Evolutionary conservation across 2,113 vertebrate genomes (phyloP), one percentile per base, ranked within the genome.

Genomic region (Hypomesus transpacificus): DNA sequence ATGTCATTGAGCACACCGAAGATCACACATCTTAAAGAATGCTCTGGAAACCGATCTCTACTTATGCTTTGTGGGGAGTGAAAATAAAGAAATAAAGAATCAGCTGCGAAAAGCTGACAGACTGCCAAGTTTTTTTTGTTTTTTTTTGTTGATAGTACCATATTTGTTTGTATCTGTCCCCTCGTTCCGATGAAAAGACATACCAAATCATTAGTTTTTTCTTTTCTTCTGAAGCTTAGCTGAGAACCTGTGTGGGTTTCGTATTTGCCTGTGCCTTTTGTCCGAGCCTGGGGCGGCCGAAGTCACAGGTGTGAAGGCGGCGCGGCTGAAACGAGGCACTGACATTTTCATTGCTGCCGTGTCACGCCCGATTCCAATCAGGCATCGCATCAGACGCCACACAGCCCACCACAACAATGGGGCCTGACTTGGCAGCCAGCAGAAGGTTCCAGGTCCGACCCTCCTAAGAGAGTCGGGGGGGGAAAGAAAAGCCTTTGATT

Each of bases 111-210:
- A 77, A 80, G 66, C 79, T 82, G 81, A 86, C 86, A 68, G 68
- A 4, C 73, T 77, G 86, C 86, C 86, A 87, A 73, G 17, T 80
- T 22, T 62, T 78, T 81, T 78, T 79, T 74, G 53, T 34, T 80
- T 83, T 34, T 80, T 83, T 84, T 75, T 65, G 16, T 62, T 76
- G 75, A 76, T 80, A 75, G 72, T 61, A 54, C 72, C 21, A 34
- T 65, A 26, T 67, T 63, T 63, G 31, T 24, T 28, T 11, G 51
- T 24, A 14, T 34, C 51, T 21, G 57, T 70, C 18, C 16, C 22
- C 71, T 84, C 80, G 82, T 84, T 81, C 76, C 83, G 75, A 80
- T 83, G 74, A 85, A 78, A 80, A 83, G 77, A 82, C 77, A 77
- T 61, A 67, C 57, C 80, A 59, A 62, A 5, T 71, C 14, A 68